A percentile compares a stretch with the other conserved stretches of the same genome.
phyloP scores from a whole-genome alignment of 37 sponge, comb jelly and placozoan genomes.

The Petrosia ficiformis region DNA sequence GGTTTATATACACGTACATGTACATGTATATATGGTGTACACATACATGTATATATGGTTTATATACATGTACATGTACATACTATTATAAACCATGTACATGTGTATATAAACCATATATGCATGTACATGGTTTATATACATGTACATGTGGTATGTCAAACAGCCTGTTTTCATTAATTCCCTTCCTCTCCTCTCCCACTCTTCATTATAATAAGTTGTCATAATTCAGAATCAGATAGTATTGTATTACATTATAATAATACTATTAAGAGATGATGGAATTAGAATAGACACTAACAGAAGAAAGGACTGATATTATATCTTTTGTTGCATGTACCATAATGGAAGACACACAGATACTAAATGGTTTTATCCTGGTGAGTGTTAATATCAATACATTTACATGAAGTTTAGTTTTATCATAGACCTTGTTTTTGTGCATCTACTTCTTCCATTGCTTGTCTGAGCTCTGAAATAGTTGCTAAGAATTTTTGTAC shows the following conservation, averaged over 20 bases:
- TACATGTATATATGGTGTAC: background rate
- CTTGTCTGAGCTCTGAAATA: slow-evolving; percentile 30
- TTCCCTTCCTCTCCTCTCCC: too few species aligned
- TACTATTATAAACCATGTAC: background rate
- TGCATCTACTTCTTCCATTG: slow-evolving; percentile 32
- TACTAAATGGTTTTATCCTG: background rate
- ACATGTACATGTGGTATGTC: too few species aligned
- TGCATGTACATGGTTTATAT: background rate
- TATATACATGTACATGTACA: background rate
- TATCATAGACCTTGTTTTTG: background rate
- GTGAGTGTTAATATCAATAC: background rate
- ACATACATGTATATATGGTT: background rate
- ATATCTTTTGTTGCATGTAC: too few species aligned
- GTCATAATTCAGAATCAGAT: too few species aligned
- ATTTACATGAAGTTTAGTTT: background rate
- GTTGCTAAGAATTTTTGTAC: slow-evolving; percentile 55
- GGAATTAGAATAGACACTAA: too few species aligned
- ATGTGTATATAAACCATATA: background rate
- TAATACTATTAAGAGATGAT: too few species aligned
- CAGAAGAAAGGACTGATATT: too few species aligned
- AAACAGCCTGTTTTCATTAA: too few species aligned
- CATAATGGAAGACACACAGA: too few species aligned
- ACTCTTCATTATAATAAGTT: too few species aligned
- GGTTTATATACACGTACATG: background rate
- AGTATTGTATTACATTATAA: too few species aligned